Evolutionary conservation across 2,113 vertebrate genomes (phyloP), one percentile per base, ranked within the genome.

Genomic region (Nannospalax galili): DNA sequence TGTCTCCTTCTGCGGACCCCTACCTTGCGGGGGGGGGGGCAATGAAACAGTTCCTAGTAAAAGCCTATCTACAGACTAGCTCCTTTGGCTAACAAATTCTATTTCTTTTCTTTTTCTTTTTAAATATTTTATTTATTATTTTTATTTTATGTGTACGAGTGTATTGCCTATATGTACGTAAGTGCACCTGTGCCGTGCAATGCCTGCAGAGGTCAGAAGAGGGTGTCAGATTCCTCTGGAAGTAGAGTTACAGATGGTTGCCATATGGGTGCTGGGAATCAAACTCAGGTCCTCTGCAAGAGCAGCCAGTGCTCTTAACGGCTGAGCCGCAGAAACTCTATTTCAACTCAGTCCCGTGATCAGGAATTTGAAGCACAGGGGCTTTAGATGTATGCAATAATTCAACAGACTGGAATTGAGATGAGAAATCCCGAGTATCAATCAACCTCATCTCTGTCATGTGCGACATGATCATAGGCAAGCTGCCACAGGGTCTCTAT

Each of bases 261-360:
- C n/a, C n/a, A n/a, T n/a, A n/a, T n/a, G n/a, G n/a, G n/a, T n/a
- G n/a, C n/a, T n/a, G n/a, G n/a, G n/a, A n/a, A n/a, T n/a, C n/a
- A n/a, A n/a, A n/a, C n/a, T n/a, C n/a, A n/a, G n/a, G n/a, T n/a
- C n/a, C n/a, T n/a, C n/a, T n/a, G n/a, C n/a, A n/a, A n/a, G n/a
- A n/a, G n/a, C n/a, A n/a, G n/a, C n/a, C n/a, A n/a, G n/a, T n/a
- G n/a, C n/a, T n/a, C n/a, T n/a, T n/a, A n/a, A n/a, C n/a, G n/a
- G n/a, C n/a, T n/a, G n/a, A n/a, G n/a, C n/a, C n/a, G n/a, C n/a
- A n/a, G n/a, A n/a, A n/a, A n/a, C n/a, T n/a, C n/a, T 84, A 70
- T 94, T 94, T 84, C 70, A 90, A 90, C 88, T 95, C 32, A 74
- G 58, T 62, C 19, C 58, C 67, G 30, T 75, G 94, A 88, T 74